Evolutionary conservation across 2,113 vertebrate species (phyloP).

Genomic region (Odocoileus virginianus): DNA sequence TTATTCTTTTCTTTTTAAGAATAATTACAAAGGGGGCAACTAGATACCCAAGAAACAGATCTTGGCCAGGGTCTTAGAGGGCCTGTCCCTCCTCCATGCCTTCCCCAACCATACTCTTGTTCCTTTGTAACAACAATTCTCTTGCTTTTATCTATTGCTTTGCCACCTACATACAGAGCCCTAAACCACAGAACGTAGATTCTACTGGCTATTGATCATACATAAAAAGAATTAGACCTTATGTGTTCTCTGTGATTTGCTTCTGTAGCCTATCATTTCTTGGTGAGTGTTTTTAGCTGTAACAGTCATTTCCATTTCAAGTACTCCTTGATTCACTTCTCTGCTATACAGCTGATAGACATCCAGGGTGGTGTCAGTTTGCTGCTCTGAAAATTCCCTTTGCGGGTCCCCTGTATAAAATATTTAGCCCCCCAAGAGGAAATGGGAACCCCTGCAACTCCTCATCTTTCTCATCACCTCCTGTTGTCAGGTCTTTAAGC

Average conservation of each 20-base stretch:
- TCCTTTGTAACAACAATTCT: not conserved
- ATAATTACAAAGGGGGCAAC: not conserved
- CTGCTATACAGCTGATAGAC: not conserved
- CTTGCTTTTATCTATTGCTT: not conserved
- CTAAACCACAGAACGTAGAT: not conserved
- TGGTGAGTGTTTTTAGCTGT: not conserved
- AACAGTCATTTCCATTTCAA: not conserved
- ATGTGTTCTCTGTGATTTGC: not conserved
- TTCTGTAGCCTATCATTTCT: not conserved
- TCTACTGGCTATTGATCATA: too few species aligned
- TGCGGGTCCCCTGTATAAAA: not conserved
- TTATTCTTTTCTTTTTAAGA: not conserved
- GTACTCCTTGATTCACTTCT: not conserved
- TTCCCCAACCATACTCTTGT: too few species aligned
- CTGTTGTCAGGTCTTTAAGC: too few species aligned
- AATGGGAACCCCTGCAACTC: not conserved
- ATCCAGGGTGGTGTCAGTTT: not conserved
- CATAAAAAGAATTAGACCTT: not conserved
- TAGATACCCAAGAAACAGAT: not conserved
- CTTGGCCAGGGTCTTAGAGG: not conserved
- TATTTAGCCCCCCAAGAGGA: not conserved
- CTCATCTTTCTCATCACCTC: too few species aligned
- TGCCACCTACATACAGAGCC: not conserved
- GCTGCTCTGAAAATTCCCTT: not conserved
- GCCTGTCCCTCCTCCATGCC: fast-evolving